phyloP scores from a whole-genome alignment of 2,888 invertebrate genomes.

The Coleophora deauratella region DNA sequence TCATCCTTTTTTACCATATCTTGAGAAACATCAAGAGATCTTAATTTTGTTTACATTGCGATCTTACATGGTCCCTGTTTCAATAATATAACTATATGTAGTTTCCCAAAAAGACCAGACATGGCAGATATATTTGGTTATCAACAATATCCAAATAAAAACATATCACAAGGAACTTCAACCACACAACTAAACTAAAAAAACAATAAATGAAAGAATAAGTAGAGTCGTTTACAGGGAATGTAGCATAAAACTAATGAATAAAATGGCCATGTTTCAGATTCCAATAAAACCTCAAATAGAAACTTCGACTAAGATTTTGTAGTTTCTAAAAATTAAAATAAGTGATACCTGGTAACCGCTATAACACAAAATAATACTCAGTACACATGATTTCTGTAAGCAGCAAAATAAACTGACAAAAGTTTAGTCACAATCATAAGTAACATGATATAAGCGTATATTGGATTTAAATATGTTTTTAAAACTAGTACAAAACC shows the following conservation, averaged over 20 bases:
- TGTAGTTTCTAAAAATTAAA: slow-evolving; percentile 4
- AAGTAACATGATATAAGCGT: no score
- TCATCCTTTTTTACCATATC: slow-evolving; percentile 4
- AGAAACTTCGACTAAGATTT: background rate
- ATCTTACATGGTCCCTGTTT: slow-evolving; percentile 19
- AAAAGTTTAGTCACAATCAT: no score
- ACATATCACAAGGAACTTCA: slow-evolving; percentile 12
- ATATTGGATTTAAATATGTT: no score
- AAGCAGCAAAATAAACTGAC: no score
- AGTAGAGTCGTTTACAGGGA: slow-evolving; percentile 6
- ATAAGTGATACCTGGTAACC: slow-evolving; percentile 16
- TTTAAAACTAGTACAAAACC: no score
- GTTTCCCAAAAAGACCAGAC: no score
- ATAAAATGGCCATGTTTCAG: background rate
- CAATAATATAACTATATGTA: slow-evolving; percentile 1
- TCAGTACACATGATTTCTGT: no score
- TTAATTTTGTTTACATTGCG: slow-evolving; percentile 3
- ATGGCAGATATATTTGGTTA: background rate
- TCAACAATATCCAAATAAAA: slow-evolving; percentile 2
- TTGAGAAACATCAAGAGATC: slow-evolving; percentile 17
- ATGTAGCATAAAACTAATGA: slow-evolving; percentile 4
- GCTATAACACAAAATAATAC: slow-evolving; percentile 1
- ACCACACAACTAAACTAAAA: slow-evolving; percentile 6
- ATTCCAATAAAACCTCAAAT: background rate
- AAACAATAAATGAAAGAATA: slow-evolving; percentile 2